Base-by-base conservation (phyloP, 2,113 vertebrate species). In the Mormoops blainvillei region DNA sequence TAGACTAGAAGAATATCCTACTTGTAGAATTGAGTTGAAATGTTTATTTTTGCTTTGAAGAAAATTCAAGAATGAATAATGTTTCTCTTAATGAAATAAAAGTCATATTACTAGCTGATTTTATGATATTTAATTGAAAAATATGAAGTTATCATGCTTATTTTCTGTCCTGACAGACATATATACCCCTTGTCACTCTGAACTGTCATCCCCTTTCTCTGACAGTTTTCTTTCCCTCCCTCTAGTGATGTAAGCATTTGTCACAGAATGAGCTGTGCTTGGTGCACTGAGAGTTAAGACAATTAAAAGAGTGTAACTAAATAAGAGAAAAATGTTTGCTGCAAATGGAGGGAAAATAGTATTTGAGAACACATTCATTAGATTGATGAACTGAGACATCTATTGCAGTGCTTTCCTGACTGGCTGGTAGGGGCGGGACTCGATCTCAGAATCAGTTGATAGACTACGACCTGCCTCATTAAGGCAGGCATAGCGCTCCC, bases 321-420 rank as follows among this genome's bases (percentile, higher is more conserved):
- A 83, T 97, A 95, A 95, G n/a, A 93, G 91, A 80, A 94, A 95
- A 95, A 95, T 87, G 91, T 87, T 95, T 96, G 95, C 91, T 80
- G 63, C 91, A 89, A 89, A 87, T 95, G 85, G 95, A 93, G 54
- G 87, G 65, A 93, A 97, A 93, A 89, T 95, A 92, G 93, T 93
- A 97, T 96, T 91, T 95, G 95, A 96, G 88, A 95, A 93, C 91
- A 96, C 97, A 96, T 97, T 97, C 97, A 91, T 97, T 97, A 96
- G 86, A 87, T 7, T 96, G 94, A 96, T 56, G 88, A 97, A 89
- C 91, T 87, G 91, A 78, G 41, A 84, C 50, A 67, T 89, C 91
- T 65, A 68, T 84, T 48, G 50, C 38, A 71, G 56, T 50, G 38
- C 73, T 96, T 36, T 91, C 74, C 58, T 88, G 89, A 89, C 90